Conservation (phyloP, 2,888 invertebrate species). For the Scaptomyza tumidula region DNA sequence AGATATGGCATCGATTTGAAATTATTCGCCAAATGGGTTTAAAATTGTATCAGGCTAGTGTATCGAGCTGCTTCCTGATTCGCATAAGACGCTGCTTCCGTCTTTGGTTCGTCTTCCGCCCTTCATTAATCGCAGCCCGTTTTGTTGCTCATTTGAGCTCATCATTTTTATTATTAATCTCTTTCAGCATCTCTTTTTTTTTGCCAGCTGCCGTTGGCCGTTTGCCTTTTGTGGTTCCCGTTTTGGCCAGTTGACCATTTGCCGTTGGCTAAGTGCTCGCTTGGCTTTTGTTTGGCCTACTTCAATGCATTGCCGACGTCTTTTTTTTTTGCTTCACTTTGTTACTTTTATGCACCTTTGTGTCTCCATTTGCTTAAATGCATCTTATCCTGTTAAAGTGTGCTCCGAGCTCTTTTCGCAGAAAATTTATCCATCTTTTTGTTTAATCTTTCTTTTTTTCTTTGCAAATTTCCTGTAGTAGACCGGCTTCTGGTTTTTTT, state of each 20-base stretch:
- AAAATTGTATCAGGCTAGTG: conserved; percentile 20
- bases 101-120: conserved; percentile 19
- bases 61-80: conserved; percentile 18
- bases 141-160: conserved; percentile 42
- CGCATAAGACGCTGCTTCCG: conserved; percentile 60
- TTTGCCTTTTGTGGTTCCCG: conserved; percentile 73
- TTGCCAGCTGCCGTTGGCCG: conserved; percentile 55
- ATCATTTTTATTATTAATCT: conserved; percentile 48
- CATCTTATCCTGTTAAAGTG: conserved; percentile 77
- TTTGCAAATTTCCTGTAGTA: conserved; percentile 60
- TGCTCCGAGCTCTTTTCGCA: conserved; percentile 48
- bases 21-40: conserved; percentile 57
- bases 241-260: conserved; percentile 65
- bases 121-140: conserved; percentile 27
- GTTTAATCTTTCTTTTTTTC: conserved; percentile 9
- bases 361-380: conserved; percentile 73
- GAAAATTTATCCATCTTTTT: conserved; percentile 63
- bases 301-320: conserved; percentile 64
- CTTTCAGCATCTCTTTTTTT: conserved; percentile 36
- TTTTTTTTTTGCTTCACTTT: conserved; percentile 20
- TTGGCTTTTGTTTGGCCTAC: conserved; percentile 55
- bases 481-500: conserved; percentile 30
- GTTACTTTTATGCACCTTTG: conserved; percentile 46
- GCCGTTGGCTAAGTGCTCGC: conserved; percentile 51
- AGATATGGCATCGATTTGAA: conserved; percentile 15